phyloP scores from a whole-genome alignment of 2,797 vertebrate species.

The Chanos chanos region DNA sequence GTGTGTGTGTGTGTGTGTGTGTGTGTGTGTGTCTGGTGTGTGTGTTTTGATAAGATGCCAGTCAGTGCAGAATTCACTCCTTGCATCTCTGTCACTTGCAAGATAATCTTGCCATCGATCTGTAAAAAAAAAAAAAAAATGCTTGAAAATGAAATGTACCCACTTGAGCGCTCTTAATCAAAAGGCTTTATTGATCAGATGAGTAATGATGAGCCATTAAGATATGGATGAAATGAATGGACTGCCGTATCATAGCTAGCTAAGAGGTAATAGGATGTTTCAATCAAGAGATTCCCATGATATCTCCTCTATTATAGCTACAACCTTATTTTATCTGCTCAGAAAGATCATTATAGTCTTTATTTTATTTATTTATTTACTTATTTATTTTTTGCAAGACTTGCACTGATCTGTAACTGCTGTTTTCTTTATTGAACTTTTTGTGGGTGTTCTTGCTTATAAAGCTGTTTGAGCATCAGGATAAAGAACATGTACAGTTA shows the following conservation, averaged over 20 bases:
- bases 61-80: constrained; percentile 79
- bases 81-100: constrained; percentile 87
- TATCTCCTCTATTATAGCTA: constrained; percentile 46
- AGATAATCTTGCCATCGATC: constrained; percentile 97
- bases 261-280: constrained; percentile 70
- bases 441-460: too few relatives aligned
- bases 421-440: background rate
- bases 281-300: constrained; percentile 68
- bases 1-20: constrained; percentile 63
- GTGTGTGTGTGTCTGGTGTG: constrained; percentile 56
- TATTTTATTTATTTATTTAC: too few relatives aligned
- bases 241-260: constrained; percentile 67
- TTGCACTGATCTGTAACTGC: constrained; percentile 41
- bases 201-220: constrained; percentile 76
- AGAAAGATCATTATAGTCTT: constrained; percentile 51
- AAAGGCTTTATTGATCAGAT: constrained; percentile 80
- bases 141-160: constrained; percentile 93
- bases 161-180: constrained; percentile 86
- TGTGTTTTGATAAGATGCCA: constrained; percentile 60
- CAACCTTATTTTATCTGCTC: constrained; percentile 46
- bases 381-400: constrained; percentile 45
- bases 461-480: too few relatives aligned
- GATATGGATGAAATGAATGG: constrained; percentile 69
- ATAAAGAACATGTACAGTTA: too few relatives aligned
- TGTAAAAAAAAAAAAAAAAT: constrained; percentile 91